Evolutionary conservation across 2,888 invertebrate species (phyloP), one percentile per base, ranked within the genome.

Genomic region (Spatulosminthurus flaviceps): DNA sequence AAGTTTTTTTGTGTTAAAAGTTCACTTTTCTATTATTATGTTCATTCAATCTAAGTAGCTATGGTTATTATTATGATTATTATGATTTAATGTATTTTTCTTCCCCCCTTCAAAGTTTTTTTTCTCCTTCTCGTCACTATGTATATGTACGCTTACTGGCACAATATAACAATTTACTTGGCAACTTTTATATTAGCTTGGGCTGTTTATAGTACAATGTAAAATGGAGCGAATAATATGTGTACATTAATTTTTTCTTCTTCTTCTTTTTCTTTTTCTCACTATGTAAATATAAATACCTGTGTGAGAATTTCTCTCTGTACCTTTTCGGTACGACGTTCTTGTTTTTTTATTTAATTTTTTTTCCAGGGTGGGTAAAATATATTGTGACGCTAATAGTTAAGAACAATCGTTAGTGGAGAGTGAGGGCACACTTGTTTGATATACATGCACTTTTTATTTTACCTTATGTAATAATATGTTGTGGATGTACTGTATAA

Each of bases 321-420:
- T 29, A 67, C 67, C 29, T 67, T 29, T 51, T 51, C 34, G 34
- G n/a, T n/a, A n/a, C n/a, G n/a, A n/a, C n/a, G n/a, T n/a, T n/a
- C n/a, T n/a, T n/a, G n/a, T n/a, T n/a, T n/a, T n/a, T n/a, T n/a
- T n/a, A n/a, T n/a, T n/a, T n/a, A n/a, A n/a, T n/a, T n/a, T n/a
- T n/a, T n/a, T n/a, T n/a, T n/a, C n/a, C n/a, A n/a, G 51, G 51
- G 1, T 51, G 1, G 51, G 51, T 51, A 19, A 51, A 19, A 51
- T 51, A 51, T 51, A 19, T n/a, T 22, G 13, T 64, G 64, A 64
- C 26, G 64, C 22, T 64, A 64, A 64, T 64, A 26, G 26, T 64
- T 22, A 64, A 26, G 64, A 28, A 26, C 28, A 67, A 67, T 26
- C 26, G 13, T 28, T 28, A 29, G 26, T 26, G 24, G 16, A n/a